Conservation (phyloP, 2,113 vertebrate genomes). For the Coracopsis vasa region DNA sequence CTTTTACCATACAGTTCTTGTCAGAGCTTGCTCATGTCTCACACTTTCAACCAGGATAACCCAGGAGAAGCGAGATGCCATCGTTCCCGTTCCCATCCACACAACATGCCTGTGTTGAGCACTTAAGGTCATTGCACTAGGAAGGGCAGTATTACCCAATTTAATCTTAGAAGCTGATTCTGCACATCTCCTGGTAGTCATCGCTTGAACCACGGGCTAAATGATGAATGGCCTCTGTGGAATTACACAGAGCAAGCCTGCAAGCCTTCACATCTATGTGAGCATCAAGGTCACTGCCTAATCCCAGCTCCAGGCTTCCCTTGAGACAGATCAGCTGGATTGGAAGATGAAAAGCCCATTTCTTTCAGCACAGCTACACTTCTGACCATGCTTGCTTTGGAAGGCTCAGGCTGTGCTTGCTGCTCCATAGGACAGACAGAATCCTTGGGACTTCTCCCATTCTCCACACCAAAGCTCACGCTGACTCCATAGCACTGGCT, state of each 20-base stretch:
- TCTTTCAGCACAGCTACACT: background rate
- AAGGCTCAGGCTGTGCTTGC: background rate
- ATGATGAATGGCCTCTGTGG: background rate
- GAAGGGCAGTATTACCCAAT: background rate
- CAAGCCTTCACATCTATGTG: background rate
- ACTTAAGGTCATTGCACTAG: background rate
- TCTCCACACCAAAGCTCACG: background rate
- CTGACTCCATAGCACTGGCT: background rate
- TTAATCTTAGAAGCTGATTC: background rate
- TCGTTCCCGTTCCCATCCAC: background rate
- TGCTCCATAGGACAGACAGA: background rate
- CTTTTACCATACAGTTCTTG: background rate
- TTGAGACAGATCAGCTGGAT: background rate
- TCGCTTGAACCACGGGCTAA: background rate
- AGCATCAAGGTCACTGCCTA: background rate
- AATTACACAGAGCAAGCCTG: background rate
- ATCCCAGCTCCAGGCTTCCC: background rate
- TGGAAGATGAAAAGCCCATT: background rate
- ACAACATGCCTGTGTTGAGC: background rate
- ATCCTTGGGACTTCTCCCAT: background rate
- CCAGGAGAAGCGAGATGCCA: background rate
- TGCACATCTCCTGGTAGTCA: background rate
- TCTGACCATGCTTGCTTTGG: background rate
- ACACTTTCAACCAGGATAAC: background rate
- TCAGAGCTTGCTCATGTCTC: background rate